A percentile compares a stretch with the other conserved stretches of the same genome.
Conservation (phyloP, 2,113 vertebrate genomes). For the Elgaria multicarinata region DNA sequence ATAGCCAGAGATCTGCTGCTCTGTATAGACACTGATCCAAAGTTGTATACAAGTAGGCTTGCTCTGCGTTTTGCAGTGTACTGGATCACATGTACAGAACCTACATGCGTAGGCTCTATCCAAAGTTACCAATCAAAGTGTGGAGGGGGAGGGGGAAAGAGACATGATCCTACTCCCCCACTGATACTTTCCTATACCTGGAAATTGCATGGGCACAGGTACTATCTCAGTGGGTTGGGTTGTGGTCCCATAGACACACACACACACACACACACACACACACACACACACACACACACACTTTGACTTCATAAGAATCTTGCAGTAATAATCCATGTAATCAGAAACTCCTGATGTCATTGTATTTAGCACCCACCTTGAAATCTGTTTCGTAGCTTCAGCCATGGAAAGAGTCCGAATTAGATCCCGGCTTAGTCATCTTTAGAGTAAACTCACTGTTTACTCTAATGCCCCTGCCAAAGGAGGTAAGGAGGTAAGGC, state of each 20-base stretch:
- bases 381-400: neutral
- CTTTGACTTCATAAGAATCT: neutral
- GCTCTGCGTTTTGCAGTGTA: neutral
- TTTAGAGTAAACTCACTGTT: no score
- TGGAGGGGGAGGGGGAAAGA: neutral
- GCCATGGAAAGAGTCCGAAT: neutral
- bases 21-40: neutral
- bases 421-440: no score
- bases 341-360: neutral
- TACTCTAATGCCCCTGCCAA: no score
- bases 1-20: neutral
- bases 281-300: neutral
- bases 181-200: neutral
- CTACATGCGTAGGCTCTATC: neutral
- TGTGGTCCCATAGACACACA: no score
- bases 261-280: neutral
- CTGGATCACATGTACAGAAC: neutral
- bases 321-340: neutral
- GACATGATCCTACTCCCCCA: neutral
- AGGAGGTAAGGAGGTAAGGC: no score
- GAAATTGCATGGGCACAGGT: neutral
- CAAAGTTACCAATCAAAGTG: neutral
- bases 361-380: neutral
- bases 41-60: neutral
- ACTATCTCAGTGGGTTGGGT: neutral